These are phyloP conservation scores for Prietella phreatophila DNA, from an alignment of 2,113 vertebrate species.

Conservation along the genomic window DNA sequence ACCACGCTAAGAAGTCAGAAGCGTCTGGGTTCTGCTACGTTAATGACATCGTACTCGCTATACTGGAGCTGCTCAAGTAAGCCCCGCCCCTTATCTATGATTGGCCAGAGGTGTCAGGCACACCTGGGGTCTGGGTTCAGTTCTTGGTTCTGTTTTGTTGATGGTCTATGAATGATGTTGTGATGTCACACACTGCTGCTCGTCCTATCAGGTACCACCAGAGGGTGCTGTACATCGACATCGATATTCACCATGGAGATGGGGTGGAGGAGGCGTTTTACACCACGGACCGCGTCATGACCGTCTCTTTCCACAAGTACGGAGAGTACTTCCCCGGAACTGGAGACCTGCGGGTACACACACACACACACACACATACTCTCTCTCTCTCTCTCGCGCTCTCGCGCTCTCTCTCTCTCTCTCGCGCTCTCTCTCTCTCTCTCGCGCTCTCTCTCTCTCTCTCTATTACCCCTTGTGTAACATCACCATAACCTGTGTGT, in stretches of 20 bases:
- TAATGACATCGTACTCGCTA: constrained; percentile 95
- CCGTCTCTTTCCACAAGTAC: constrained; percentile 96
- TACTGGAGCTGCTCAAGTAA: constrained; percentile 96
- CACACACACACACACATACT: too few relatives aligned
- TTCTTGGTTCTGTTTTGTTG: neutral
- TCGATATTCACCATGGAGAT: constrained; percentile 96
- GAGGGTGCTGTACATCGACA: constrained; percentile 96
- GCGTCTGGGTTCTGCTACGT: constrained; percentile 98
- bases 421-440: too few relatives aligned
- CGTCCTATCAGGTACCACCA: constrained; percentile 86
- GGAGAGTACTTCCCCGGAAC: constrained; percentile 98
- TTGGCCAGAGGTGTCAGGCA: neutral
- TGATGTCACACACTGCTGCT: neutral
- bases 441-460: too few relatives aligned
- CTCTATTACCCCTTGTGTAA: too few relatives aligned
- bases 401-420: too few relatives aligned
- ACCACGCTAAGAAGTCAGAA: constrained; percentile 96
- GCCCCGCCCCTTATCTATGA: constrained; percentile 40
- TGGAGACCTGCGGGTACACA: constrained; percentile 76
- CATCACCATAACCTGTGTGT: neutral
- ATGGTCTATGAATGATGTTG: neutral
- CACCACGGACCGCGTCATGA: constrained; percentile 98
- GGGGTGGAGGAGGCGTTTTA: constrained; percentile 98
- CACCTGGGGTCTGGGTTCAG: neutral
- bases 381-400: too few relatives aligned